These are phyloP conservation scores for Metridium senile DNA, from an alignment of 92 coral and sea anemone species.

Conservation along the genomic window DNA sequence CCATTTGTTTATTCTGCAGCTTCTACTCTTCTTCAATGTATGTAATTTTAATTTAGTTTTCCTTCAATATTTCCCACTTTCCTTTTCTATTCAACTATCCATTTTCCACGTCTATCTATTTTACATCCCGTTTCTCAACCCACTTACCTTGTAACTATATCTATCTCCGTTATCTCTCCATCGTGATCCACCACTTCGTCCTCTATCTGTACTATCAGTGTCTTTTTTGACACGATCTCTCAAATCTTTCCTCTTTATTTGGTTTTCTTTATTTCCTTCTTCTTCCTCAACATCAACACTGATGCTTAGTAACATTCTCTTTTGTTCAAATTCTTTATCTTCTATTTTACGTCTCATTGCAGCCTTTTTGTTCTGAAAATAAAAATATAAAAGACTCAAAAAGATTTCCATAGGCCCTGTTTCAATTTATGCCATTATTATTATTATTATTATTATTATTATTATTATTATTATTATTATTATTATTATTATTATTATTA, in stretches of 20 bases:
- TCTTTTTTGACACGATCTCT: conserved; percentile 66
- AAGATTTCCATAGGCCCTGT: neutral
- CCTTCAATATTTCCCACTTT: conserved; percentile 27
- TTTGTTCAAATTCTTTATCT: conserved; percentile 95
- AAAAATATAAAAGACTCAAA: neutral
- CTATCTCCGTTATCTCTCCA: conserved; percentile 74
- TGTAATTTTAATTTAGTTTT: too few species aligned
- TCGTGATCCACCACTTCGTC: conserved; percentile 68
- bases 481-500: too few species aligned
- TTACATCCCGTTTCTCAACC: conserved; percentile 3
- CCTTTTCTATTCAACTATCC: conserved; percentile 24
- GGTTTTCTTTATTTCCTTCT: conserved; percentile 86
- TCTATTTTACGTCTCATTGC: conserved; percentile 90
- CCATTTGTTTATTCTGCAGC: conserved; percentile 3
- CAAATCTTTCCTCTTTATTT: conserved; percentile 65
- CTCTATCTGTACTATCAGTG: conserved; percentile 69
- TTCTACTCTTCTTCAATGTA: too few species aligned
- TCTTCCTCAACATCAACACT: conserved; percentile 84
- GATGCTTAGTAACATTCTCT: conserved; percentile 89
- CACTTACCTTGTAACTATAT: conserved; percentile 59
- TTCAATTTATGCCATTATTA: too few species aligned
- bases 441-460: too few species aligned
- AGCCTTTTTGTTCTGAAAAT: conserved; percentile 69
- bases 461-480: too few species aligned
- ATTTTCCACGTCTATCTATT: conserved; percentile 16